Base-by-base conservation (phyloP, 2,888 invertebrate genomes). In the Drosophila nigricruria region DNA sequence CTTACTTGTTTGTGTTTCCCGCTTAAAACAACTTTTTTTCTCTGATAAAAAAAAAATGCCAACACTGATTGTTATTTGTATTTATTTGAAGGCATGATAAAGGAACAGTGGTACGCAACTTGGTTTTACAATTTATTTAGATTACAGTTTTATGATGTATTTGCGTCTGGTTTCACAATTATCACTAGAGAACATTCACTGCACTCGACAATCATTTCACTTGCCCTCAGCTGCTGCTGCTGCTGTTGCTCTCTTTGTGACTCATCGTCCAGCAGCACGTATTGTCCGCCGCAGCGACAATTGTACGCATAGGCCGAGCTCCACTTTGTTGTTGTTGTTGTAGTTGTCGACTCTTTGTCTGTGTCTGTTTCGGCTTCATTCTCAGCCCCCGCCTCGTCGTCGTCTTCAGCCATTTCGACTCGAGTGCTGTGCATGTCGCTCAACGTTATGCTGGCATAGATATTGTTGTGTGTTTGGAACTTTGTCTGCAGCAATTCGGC, bases 171-270 rank as follows among this genome's bases (percentile, higher is more conserved):
- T 84, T 86, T 90, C 92, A 88, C 81, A 82, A 92, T 82, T 86
- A 96, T 94, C 82, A 95, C 94, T 92, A 96, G 95, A 56, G 96
- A 96, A 93, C 96, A 96, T 92, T 96, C 96, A 90, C 95, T 94
- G 93, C 96, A 96, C 79, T 94, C 94, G 79, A 96, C 93, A 79
- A 94, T 91, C 88, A 94, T 93, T 89, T 94, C 93, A 50, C 83
- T 83, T 54, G 79, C 57, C 90, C 65, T 79, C 58, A 54, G 50
- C 27, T 47, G 47, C 43, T 43, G 43, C 53, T 70, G 50, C 27
- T 47, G 47, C 43, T 43, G 43, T 50, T 70, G 82, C 57, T 76
- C 77, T 64, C 52, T 66, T 75, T 71, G 76, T 86, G 91, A 79
- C 60, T 77, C 86, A 84, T 91, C 91, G 73, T 91, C 91, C 60